phyloP scores from a whole-genome alignment of 2,888 invertebrate species.

The Standfussiana lucernea region DNA sequence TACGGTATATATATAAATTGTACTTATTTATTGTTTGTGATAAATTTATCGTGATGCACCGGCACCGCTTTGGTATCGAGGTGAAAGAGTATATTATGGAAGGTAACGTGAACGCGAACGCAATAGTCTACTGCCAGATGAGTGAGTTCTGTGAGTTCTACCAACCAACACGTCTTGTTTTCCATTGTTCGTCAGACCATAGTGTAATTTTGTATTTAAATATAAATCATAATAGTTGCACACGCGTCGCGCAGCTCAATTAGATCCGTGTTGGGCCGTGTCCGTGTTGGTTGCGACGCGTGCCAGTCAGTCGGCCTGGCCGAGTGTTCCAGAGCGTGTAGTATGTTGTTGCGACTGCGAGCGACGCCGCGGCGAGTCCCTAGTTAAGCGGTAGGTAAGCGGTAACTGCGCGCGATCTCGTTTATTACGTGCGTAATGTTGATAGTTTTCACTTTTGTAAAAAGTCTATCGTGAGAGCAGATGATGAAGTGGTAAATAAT shows the following conservation, averaged over 20 bases:
- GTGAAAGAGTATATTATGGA: constrained; percentile 74
- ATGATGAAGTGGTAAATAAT: constrained; percentile 90
- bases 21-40: constrained; percentile 85
- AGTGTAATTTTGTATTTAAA: constrained; percentile 73
- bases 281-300: constrained; percentile 48
- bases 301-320: neutral
- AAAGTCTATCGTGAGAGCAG: constrained; percentile 90
- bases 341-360: constrained; percentile 47
- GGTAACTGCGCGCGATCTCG: constrained; percentile 83
- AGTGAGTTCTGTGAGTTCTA: constrained; percentile 63
- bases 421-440: constrained; percentile 88
- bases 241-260: constrained; percentile 68
- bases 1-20: constrained; percentile 78
- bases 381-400: constrained; percentile 66
- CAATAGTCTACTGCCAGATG: constrained; percentile 77
- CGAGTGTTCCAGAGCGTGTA: constrained; percentile 46
- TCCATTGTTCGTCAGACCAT: constrained; percentile 75
- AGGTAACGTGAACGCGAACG: constrained; percentile 60
- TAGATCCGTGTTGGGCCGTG: constrained; percentile 58
- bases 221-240: constrained; percentile 65
- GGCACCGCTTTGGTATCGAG: constrained; percentile 65
- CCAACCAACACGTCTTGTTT: constrained; percentile 72
- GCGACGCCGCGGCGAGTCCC: constrained; percentile 61
- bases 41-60: constrained; percentile 69
- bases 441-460: constrained; percentile 91